phyloP scores from a whole-genome alignment of 2,113 vertebrate genomes.

The Mellivora capensis region DNA sequence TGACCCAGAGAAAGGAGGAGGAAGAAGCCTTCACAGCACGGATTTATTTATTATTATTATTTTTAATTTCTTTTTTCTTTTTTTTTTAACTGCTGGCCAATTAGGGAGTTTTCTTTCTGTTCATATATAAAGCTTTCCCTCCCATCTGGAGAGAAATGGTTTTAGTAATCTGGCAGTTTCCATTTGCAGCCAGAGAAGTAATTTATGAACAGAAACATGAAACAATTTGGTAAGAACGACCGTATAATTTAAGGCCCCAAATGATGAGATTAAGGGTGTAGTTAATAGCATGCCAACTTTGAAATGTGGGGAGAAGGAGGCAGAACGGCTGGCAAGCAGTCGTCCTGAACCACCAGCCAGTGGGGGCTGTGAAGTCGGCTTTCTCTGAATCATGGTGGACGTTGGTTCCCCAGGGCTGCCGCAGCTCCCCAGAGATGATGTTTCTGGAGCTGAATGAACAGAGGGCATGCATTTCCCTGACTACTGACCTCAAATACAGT shows the following conservation, averaged over 20 bases:
- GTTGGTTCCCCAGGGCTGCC: background rate
- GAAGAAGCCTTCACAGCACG: background rate
- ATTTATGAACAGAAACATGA: slow-evolving; percentile 39
- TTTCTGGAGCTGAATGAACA: background rate
- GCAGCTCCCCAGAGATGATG: too few relatives aligned
- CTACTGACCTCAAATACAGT: background rate
- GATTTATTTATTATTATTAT: background rate
- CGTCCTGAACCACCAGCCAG: background rate
- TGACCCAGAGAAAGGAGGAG: background rate
- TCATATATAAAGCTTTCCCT: background rate
- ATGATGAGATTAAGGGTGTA: slow-evolving; percentile 19
- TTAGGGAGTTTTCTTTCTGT: background rate
- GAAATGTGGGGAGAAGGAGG: background rate
- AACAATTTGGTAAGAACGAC: slow-evolving; percentile 41
- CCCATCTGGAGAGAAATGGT: background rate
- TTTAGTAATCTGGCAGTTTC: slow-evolving; percentile 4
- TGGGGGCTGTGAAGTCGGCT: rapidly evolving
- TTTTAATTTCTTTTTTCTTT: background rate
- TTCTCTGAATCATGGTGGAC: background rate
- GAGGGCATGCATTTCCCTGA: background rate
- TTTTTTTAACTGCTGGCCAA: background rate
- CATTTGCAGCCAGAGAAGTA: slow-evolving; percentile 16
- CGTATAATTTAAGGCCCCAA: slow-evolving; percentile 9
- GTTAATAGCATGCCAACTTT: slow-evolving; percentile 19
- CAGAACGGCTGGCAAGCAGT: rapidly evolving